Evolutionary conservation across 2,888 invertebrate genomes (phyloP).

Genomic region (Colostygia pectinataria): DNA sequence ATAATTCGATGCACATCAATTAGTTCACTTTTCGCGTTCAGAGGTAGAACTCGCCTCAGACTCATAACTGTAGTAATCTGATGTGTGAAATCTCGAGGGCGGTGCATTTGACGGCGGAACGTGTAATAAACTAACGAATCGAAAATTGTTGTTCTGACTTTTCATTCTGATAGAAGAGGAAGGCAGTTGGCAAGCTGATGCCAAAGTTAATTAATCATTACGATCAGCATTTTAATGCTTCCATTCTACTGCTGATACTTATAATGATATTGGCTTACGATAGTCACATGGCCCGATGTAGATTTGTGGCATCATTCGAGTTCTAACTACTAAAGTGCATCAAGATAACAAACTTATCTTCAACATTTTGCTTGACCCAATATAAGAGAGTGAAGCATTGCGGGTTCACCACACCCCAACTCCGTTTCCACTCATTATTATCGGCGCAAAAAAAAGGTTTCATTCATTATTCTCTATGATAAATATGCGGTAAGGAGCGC

Average conservation of each 20-base stretch:
- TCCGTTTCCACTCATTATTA: conserved; percentile 33
- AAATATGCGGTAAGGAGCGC: conserved; percentile 42
- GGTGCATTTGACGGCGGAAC: conserved; percentile 24
- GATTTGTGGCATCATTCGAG: no score
- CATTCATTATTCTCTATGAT: conserved; percentile 41
- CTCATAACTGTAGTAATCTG: conserved; percentile 32
- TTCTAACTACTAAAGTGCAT: no score
- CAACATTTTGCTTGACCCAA: not conserved
- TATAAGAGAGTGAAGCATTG: conserved; percentile 2
- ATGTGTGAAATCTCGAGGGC: conserved; percentile 43
- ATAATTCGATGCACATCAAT: conserved; percentile 26
- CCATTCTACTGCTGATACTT: no score
- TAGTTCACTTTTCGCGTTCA: conserved; percentile 22
- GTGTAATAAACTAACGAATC: conserved; percentile 30
- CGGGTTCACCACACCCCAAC: conserved; percentile 16
- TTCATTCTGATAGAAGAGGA: conserved; percentile 21
- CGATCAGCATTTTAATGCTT: no score
- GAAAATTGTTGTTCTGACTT: conserved; percentile 20
- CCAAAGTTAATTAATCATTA: no score
- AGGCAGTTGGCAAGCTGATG: conserved; percentile 13
- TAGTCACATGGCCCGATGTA: no score
- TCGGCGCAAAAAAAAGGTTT: conserved; percentile 37
- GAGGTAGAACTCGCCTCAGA: conserved; percentile 11
- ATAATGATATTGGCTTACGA: no score
- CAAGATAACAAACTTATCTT: no score